A percentile compares a stretch with the other conserved stretches of the same genome.
Evolutionary conservation across 2,888 invertebrate species (phyloP).

Genomic region (Chrysotoxum bicinctum): DNA sequence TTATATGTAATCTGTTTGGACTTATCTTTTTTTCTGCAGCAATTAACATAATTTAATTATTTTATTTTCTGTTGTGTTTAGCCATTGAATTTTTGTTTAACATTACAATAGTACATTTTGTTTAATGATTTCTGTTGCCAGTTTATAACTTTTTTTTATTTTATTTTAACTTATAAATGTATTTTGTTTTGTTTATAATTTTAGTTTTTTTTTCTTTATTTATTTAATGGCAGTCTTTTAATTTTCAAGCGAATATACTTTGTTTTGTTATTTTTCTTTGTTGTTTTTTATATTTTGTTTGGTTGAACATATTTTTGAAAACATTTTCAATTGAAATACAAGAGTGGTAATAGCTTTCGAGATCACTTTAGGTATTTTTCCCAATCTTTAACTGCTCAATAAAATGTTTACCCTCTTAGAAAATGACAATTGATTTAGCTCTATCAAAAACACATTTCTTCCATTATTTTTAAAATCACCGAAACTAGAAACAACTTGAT

Average conservation of each 20-base stretch:
- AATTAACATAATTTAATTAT: conserved; percentile 44
- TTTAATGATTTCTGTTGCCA: conserved; percentile 34
- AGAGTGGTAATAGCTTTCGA: background rate
- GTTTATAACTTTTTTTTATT: conserved; percentile 33
- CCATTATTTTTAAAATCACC: conserved; percentile 54
- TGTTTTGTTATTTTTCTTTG: background rate
- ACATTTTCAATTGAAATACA: background rate
- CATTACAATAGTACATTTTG: conserved; percentile 63
- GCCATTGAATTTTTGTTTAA: conserved; percentile 59
- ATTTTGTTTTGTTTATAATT: conserved; percentile 58
- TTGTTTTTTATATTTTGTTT: conserved; percentile 32
- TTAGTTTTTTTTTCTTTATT: conserved; percentile 30
- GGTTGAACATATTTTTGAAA: background rate
- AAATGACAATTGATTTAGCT: background rate
- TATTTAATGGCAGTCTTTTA: conserved; percentile 71
- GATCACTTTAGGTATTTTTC: background rate
- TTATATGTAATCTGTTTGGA: conserved; percentile 13
- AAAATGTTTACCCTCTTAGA: background rate
- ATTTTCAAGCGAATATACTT: conserved; percentile 60
- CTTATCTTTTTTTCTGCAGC: conserved; percentile 54
- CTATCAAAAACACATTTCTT: conserved; percentile 16
- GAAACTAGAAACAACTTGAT: conserved; percentile 66
- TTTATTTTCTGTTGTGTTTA: conserved; percentile 16
- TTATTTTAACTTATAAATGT: conserved; percentile 69
- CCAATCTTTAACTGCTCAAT: background rate